Conservation (phyloP, 2,113 vertebrate genomes). For the Oophaga pumilio region DNA sequence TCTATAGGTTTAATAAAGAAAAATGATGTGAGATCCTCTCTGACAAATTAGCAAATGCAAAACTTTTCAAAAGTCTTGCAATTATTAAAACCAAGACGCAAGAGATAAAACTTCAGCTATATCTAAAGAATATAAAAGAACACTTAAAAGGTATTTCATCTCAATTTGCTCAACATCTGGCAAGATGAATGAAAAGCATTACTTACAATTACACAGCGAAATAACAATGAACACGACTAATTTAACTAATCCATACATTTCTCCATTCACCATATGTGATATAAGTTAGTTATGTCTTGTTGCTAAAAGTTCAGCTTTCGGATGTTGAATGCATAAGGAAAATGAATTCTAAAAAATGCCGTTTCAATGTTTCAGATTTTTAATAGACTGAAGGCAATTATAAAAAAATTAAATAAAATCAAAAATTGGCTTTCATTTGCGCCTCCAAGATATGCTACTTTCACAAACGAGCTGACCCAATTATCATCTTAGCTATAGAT, state of each 20-base stretch:
- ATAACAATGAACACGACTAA: constrained; percentile 32
- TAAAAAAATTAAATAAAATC: too few relatives aligned
- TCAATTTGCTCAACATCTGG: constrained; percentile 53
- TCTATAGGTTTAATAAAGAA: background rate
- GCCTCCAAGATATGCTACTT: too few relatives aligned
- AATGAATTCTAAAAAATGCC: background rate
- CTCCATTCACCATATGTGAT: constrained; percentile 35
- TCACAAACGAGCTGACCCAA: too few relatives aligned
- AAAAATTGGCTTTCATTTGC: too few relatives aligned
- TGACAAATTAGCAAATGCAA: background rate
- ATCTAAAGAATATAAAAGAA: constrained; percentile 26
- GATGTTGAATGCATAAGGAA: background rate
- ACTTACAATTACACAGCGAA: constrained; percentile 40
- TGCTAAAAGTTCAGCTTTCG: background rate
- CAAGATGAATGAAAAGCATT: constrained; percentile 42
- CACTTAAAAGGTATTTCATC: constrained; percentile 48
- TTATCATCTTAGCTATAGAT: too few relatives aligned
- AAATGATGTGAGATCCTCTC: background rate
- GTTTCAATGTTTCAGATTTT: background rate
- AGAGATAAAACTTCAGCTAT: constrained; percentile 5
- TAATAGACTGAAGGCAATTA: background rate
- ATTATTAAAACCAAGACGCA: background rate
- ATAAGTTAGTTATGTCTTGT: background rate
- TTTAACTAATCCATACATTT: constrained; percentile 35
- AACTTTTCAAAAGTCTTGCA: constrained; percentile 2